phyloP scores from a whole-genome alignment of 2,113 vertebrate genomes.

The Petrocephalus microphthalmus region DNA sequence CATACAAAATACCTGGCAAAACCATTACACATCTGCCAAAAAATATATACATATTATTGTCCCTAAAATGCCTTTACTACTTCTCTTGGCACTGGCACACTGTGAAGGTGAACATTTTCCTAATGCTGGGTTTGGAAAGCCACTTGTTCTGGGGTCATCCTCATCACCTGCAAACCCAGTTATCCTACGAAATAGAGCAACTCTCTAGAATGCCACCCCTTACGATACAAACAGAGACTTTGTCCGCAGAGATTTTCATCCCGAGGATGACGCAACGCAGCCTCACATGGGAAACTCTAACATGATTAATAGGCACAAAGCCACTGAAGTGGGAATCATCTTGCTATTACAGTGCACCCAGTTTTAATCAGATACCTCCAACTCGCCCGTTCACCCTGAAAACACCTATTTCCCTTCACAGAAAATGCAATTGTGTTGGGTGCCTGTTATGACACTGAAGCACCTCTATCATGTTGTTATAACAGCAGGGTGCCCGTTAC shows the following conservation, averaged over 20 bases:
- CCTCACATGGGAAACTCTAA: neutral
- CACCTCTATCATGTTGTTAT: neutral
- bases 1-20: neutral
- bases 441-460: neutral
- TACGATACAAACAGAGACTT: neutral
- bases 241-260: neutral
- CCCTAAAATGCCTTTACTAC: neutral
- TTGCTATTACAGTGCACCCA: neutral
- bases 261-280: neutral
- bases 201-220: neutral
- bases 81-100: conserved; percentile 21
- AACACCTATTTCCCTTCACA: neutral
- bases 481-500: neutral
- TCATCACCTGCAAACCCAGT: conserved; percentile 34
- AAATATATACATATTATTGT: neutral
- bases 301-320: neutral
- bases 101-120: conserved; percentile 3
- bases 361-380: neutral
- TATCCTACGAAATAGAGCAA: conserved; percentile 2
- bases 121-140: neutral
- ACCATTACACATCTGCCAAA: neutral
- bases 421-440: neutral
- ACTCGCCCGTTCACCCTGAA: neutral
- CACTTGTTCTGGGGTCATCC: conserved; percentile 23
- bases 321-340: neutral